A percentile compares a stretch with the other conserved stretches of the same genome.
These are phyloP conservation scores for Carassius gibelio DNA, from an alignment of 2,113 vertebrate species.

Conservation along the genomic window DNA sequence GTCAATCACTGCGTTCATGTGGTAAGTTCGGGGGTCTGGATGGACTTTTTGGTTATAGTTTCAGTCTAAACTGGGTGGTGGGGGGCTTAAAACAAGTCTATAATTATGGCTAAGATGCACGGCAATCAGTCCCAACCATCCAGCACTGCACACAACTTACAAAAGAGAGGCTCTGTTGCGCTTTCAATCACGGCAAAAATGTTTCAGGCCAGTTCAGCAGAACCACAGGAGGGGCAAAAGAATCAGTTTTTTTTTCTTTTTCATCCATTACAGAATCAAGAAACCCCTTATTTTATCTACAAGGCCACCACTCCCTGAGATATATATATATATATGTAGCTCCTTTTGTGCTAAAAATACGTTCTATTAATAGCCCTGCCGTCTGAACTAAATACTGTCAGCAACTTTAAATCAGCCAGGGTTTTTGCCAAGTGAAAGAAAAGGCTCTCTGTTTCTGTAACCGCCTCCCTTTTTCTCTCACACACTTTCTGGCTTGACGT, in stretches of 20 bases:
- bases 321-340: conserved; percentile 58
- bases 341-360: conserved; percentile 54
- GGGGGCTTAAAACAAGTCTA: conserved; percentile 40
- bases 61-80: neutral
- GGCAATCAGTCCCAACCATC: conserved; percentile 7
- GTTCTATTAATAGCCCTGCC: conserved; percentile 53
- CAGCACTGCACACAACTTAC: neutral
- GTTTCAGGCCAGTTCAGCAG: conserved; percentile 11
- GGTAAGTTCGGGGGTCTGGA: conserved; percentile 2
- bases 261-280: conserved; percentile 44
- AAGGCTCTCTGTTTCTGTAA: conserved; percentile 33
- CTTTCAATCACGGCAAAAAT: conserved; percentile 13
- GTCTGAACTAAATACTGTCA: conserved; percentile 37
- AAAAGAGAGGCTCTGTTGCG: conserved; percentile 1
- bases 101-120: conserved; percentile 48
- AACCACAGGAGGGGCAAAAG: conserved; percentile 48
- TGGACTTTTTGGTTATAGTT: conserved; percentile 25
- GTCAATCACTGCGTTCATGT: conserved; percentile 29
- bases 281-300: conserved; percentile 43
- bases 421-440: conserved; percentile 49
- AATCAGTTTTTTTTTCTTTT: conserved; percentile 36
- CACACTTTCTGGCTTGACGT: conserved; percentile 26
- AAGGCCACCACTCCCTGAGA: conserved; percentile 50
- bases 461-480: neutral
- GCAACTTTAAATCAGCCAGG: conserved; percentile 38